A percentile compares a stretch with the other conserved stretches of the same genome.
phyloP scores from a whole-genome alignment of 1,140 invertebrate genomes.

The Phenacoccus solenopsis region DNA sequence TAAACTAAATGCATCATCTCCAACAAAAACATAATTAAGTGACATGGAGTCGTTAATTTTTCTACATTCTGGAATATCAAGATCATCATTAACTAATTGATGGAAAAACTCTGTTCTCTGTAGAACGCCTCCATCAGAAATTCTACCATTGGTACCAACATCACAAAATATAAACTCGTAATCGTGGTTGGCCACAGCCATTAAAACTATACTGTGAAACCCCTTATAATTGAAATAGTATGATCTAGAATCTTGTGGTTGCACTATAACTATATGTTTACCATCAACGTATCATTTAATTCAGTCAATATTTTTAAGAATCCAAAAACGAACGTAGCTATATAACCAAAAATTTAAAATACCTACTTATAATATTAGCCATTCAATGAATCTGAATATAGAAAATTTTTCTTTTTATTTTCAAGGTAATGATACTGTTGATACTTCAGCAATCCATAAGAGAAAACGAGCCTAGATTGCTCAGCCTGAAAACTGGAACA shows the following conservation, averaged over 20 bases:
- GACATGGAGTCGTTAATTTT: neutral
- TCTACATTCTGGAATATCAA: neutral
- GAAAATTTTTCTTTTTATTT: too few species aligned
- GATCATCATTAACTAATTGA: neutral
- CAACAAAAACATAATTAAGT: constrained; percentile 19
- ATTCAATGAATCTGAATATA: too few species aligned
- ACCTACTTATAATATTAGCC: too few species aligned
- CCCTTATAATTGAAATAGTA: constrained; percentile 35
- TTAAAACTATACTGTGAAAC: constrained; percentile 32
- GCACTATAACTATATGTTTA: constrained; percentile 33
- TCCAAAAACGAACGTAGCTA: too few species aligned
- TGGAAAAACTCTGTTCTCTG: neutral
- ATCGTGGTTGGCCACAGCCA: constrained; percentile 31
- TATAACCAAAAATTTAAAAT: too few species aligned
- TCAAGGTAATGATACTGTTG: too few species aligned
- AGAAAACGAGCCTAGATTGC: too few species aligned
- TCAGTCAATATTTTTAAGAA: too few species aligned
- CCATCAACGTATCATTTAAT: constrained; percentile 33
- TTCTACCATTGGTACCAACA: constrained; percentile 31
- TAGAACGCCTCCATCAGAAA: constrained; percentile 22
- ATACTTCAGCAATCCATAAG: too few species aligned
- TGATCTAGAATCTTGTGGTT: constrained; percentile 28
- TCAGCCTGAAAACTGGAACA: too few species aligned
- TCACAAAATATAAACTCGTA: constrained; percentile 34
- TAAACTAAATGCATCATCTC: constrained; percentile 23